These are phyloP conservation scores for Haliclona indistincta DNA, from an alignment of 37 sponge, comb jelly and placozoan genomes.

Conservation along the genomic window DNA sequence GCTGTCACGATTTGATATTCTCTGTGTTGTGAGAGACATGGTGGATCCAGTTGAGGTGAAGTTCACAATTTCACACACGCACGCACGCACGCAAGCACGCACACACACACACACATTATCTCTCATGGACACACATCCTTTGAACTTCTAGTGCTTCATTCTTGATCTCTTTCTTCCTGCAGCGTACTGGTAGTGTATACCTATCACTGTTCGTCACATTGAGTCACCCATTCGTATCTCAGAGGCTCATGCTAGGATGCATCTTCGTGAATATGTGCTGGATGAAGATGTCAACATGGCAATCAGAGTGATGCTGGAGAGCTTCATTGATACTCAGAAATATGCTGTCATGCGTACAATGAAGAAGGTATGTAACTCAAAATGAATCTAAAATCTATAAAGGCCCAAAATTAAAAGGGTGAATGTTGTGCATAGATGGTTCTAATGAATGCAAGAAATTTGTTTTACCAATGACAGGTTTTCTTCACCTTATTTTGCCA, in stretches of 20 bases:
- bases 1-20: conserved; percentile 96
- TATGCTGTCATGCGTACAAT: conserved; percentile 98
- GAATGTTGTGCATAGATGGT: too few relatives aligned
- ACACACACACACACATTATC: too few relatives aligned
- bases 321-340: conserved; percentile 99
- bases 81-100: too few relatives aligned
- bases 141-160: too few relatives aligned
- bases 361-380: conserved; percentile 94
- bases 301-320: conserved; percentile 96
- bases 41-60: conserved; percentile 96
- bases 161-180: not conserved
- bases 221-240: conserved; percentile 95
- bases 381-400: too few relatives aligned
- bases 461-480: too few relatives aligned
- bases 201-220: conserved; percentile 98
- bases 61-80: too few relatives aligned
- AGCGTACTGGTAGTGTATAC: conserved; percentile 98
- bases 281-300: conserved; percentile 99
- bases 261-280: conserved; percentile 92
- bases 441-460: too few relatives aligned
- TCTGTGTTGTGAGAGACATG: conserved; percentile 97
- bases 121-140: too few relatives aligned
- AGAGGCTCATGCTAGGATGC: conserved; percentile 96
- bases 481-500: too few relatives aligned
- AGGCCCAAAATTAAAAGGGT: too few relatives aligned